Evolutionary conservation across 2,888 invertebrate genomes (phyloP).

Genomic region (Drosophila anomalipes): DNA sequence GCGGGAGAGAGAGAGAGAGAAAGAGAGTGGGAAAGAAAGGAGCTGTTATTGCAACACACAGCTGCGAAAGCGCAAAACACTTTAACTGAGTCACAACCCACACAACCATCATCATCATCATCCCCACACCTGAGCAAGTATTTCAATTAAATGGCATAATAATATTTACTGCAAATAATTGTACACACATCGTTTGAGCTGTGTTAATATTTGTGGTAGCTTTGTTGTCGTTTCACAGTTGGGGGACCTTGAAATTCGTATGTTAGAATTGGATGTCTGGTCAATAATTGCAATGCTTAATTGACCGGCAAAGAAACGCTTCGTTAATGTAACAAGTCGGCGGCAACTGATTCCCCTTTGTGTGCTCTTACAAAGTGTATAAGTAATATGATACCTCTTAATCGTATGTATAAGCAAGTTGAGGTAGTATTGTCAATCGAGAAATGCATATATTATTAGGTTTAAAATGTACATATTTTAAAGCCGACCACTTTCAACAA

Average conservation of each 20-base stretch:
- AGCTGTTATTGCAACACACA: conserved; percentile 18
- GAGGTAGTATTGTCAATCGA: background rate
- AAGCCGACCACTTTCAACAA: background rate
- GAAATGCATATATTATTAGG: background rate
- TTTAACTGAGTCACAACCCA: conserved; percentile 47
- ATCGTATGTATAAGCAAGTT: background rate
- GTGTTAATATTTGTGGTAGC: conserved; percentile 50
- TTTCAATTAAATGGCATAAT: conserved; percentile 61
- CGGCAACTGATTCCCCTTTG: conserved; percentile 15
- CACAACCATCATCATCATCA: conserved; percentile 7
- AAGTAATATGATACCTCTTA: conserved; percentile 16
- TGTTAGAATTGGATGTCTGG: conserved; percentile 27
- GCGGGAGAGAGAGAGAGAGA: background rate
- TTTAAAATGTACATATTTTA: background rate
- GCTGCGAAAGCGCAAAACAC: conserved; percentile 5
- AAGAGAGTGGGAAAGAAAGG: conserved; percentile 5
- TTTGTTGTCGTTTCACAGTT: conserved; percentile 2
- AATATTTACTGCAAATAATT: conserved; percentile 70
- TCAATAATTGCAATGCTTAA: conserved; percentile 60
- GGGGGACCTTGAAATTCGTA: conserved; percentile 21
- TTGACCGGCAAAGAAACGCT: conserved; percentile 44
- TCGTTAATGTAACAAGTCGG: conserved; percentile 30
- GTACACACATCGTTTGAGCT: conserved; percentile 47
- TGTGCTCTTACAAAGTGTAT: background rate
- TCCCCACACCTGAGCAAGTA: conserved; percentile 33